A percentile compares a stretch with the other conserved stretches of the same genome.
phyloP scores from a whole-genome alignment of 2,113 vertebrate species.

The Phrynosoma blainvillii region DNA sequence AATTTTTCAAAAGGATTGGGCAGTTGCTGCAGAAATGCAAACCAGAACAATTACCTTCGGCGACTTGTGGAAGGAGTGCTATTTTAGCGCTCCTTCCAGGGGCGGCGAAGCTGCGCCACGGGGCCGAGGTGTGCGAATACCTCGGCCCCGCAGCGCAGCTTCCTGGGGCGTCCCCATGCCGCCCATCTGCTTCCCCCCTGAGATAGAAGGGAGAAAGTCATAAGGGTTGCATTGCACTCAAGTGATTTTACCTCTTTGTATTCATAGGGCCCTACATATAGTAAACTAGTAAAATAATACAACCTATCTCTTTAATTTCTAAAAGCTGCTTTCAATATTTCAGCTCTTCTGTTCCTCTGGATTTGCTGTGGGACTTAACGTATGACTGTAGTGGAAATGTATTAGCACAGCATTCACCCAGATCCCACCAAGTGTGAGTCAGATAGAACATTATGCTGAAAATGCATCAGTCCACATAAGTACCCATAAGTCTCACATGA shows the following conservation, averaged over 20 bases:
- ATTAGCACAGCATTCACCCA: slow-evolving; percentile 30
- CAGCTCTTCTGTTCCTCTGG: not conserved
- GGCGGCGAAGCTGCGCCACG: too few relatives aligned
- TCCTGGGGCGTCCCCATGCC: too few relatives aligned
- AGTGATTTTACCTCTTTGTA: not conserved
- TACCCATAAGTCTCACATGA: slow-evolving; percentile 22
- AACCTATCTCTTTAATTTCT: not conserved
- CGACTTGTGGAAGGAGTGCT: too few relatives aligned
- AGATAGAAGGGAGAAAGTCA: too few relatives aligned
- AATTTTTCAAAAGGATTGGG: too few relatives aligned
- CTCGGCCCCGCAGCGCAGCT: too few relatives aligned
- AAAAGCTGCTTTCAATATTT: not conserved
- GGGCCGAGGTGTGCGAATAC: too few relatives aligned
- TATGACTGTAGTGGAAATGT: not conserved
- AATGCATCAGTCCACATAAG: slow-evolving; percentile 14
- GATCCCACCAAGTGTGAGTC: slow-evolving; percentile 15
- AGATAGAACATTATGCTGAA: slow-evolving; percentile 14
- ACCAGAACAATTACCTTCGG: not conserved
- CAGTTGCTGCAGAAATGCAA: not conserved
- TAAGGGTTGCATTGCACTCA: not conserved
- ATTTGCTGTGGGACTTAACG: not conserved
- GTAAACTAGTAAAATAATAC: not conserved
- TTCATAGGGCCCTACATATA: not conserved
- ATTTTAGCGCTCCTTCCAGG: too few relatives aligned
- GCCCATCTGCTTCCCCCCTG: too few relatives aligned